Conservation (phyloP, 2,113 vertebrate genomes). For the Aplodontia rufa region DNA sequence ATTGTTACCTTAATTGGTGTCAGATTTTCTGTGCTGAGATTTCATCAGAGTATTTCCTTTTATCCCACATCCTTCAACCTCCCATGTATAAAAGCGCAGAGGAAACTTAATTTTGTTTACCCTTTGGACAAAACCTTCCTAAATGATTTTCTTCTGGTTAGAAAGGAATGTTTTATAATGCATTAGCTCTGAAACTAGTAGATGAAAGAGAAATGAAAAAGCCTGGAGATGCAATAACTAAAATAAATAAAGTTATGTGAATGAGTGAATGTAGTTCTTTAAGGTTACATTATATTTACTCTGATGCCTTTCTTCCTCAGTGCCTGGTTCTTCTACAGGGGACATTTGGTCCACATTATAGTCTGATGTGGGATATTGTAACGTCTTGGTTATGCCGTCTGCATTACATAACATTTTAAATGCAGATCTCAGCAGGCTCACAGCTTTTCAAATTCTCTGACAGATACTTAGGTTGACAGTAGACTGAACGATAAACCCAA, state of each 20-base stretch:
- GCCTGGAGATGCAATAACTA: neutral
- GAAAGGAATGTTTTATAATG: neutral
- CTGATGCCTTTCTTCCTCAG: neutral
- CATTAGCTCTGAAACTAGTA: neutral
- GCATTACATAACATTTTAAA: constrained; percentile 38
- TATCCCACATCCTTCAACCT: neutral
- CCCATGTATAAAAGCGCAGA: neutral
- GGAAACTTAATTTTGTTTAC: constrained; percentile 18
- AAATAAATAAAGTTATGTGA: constrained; percentile 21
- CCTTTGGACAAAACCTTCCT: neutral
- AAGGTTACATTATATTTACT: neutral
- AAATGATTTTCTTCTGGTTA: neutral
- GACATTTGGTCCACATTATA: neutral
- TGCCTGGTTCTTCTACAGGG: neutral
- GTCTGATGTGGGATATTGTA: neutral
- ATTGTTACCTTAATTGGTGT: neutral
- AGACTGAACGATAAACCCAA: constrained; percentile 9
- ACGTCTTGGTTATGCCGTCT: neutral
- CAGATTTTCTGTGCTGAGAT: neutral
- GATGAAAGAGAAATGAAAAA: neutral
- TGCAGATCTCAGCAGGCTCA: neutral
- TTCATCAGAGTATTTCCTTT: neutral
- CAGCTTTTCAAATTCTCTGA: constrained; percentile 35
- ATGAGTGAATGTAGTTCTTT: neutral
- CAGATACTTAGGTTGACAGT: constrained; percentile 33